phyloP scores from a whole-genome alignment of 2,797 vertebrate genomes.

The Eulemur coronatus region DNA sequence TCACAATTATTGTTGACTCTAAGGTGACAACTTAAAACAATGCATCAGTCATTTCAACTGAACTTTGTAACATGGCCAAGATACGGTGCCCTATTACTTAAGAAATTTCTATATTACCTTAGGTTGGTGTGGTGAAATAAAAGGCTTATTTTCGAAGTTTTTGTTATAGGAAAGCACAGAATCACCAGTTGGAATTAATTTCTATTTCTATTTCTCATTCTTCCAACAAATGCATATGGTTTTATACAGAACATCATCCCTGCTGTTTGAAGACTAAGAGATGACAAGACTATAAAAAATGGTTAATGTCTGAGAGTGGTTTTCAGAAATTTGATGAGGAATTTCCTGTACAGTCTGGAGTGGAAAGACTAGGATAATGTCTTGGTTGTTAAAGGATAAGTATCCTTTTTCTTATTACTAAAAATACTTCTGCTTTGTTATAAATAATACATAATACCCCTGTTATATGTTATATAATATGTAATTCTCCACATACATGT shows the following conservation, averaged over 20 bases:
- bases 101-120: not conserved
- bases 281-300: not conserved
- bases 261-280: not conserved
- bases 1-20: not conserved
- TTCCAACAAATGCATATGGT: not conserved
- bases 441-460: not conserved
- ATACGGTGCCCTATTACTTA: not conserved
- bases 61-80: not conserved
- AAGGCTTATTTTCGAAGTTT: not conserved
- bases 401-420: not conserved
- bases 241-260: not conserved
- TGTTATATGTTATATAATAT: not conserved
- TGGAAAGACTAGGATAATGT: not conserved
- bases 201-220: not conserved
- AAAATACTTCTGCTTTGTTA: not conserved
- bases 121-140: not conserved
- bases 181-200: not conserved
- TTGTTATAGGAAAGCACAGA: not conserved
- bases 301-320: not conserved
- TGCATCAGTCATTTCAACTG: not conserved
- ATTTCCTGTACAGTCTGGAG: slow-evolving; percentile 35
- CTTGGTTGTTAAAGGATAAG: not conserved
- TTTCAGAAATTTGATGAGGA: slow-evolving; percentile 31
- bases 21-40: not conserved
- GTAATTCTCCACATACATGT: not conserved